Conservation (phyloP, 2,888 invertebrate species). For the Drosophila hawaiiensis region DNA sequence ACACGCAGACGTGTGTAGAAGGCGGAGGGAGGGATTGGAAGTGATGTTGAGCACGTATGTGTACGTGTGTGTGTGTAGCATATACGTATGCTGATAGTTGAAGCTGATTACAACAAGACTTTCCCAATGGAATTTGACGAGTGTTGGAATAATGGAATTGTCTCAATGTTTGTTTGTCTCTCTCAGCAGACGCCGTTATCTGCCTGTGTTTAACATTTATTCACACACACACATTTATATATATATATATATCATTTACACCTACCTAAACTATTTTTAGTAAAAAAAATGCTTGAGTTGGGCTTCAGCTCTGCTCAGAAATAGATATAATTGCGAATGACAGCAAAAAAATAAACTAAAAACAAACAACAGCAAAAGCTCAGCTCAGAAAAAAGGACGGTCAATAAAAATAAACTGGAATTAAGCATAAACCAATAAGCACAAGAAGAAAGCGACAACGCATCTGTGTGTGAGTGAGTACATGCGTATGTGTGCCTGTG, state of each 20-base stretch:
- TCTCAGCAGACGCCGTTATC: conserved; percentile 42
- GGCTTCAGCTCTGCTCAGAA: conserved; percentile 8
- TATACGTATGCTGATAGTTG: conserved; percentile 56
- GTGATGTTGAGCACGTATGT: conserved; percentile 32
- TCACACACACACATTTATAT: background rate
- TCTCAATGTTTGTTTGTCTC: conserved; percentile 13
- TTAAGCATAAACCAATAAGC: conserved; percentile 77
- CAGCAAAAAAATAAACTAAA: conserved; percentile 14
- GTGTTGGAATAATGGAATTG: conserved; percentile 49
- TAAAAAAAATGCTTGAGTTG: background rate
- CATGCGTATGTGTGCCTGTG: conserved; percentile 22
- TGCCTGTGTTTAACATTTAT: conserved; percentile 18
- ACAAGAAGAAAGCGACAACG: conserved; percentile 54
- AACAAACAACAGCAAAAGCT: conserved; percentile 26
- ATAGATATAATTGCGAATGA: conserved; percentile 24
- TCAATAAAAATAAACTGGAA: conserved; percentile 78
- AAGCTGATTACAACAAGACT: conserved; percentile 47
- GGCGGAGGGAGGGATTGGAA: background rate
- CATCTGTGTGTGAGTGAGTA: conserved; percentile 24
- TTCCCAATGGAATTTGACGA: conserved; percentile 45
- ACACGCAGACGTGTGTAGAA: conserved; percentile 21
- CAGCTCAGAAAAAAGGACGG: conserved; percentile 30
- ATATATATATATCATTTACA: conserved; percentile 16
- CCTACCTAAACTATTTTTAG: conserved; percentile 6
- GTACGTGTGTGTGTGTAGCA: conserved; percentile 15